These are phyloP conservation scores for Drosophila kanapiae DNA, from an alignment of 1,140 invertebrate genomes.

Conservation along the genomic window DNA sequence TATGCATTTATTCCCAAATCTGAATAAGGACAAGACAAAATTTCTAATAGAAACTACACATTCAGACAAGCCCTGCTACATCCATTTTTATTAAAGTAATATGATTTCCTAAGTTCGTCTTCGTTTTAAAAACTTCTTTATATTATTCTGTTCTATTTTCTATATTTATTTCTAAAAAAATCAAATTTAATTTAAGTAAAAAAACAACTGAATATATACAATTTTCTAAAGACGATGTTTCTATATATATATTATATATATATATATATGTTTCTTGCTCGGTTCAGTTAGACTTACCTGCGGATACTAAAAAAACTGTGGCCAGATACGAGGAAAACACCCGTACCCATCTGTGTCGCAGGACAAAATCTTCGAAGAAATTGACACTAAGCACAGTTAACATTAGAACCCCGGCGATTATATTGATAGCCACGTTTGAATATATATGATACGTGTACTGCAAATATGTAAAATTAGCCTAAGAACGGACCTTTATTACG, in stretches of 20 bases:
- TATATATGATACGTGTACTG: slow-evolving; percentile 13
- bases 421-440: background rate
- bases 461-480: background rate
- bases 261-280: no score
- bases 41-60: no score
- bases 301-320: slow-evolving; percentile 37
- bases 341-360: slow-evolving; percentile 81
- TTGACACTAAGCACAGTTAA: slow-evolving; percentile 84
- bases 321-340: slow-evolving; percentile 85
- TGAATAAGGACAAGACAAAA: background rate
- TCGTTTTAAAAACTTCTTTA: no score
- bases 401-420: slow-evolving; percentile 56
- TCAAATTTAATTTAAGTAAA: no score
- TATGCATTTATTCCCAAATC: slow-evolving; percentile 87
- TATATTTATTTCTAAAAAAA: no score
- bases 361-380: slow-evolving; percentile 85
- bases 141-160: no score
- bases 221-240: no score
- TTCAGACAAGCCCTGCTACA: no score
- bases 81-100: no score
- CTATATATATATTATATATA: no score
- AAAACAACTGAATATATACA: no score
- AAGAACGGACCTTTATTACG: accelerated
- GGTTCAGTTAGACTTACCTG: slow-evolving; percentile 44
- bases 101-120: no score